phyloP scores from a whole-genome alignment of 2,797 vertebrate species.

The Acridotheres tristis region DNA sequence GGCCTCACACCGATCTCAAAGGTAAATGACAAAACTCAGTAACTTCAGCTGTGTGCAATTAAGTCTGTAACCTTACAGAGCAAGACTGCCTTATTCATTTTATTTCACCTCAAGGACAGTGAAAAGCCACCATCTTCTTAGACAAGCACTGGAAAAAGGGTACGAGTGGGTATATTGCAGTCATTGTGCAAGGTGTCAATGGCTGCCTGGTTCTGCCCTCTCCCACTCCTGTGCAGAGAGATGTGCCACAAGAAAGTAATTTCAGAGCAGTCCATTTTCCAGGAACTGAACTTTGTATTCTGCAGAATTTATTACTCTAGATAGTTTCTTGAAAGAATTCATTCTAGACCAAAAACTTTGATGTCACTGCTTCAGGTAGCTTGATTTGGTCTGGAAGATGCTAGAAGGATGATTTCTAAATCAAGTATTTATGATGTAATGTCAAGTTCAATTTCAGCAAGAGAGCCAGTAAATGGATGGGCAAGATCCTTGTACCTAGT shows the following conservation, averaged over 20 bases:
- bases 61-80: background rate
- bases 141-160: background rate
- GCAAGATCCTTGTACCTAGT: background rate
- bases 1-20: background rate
- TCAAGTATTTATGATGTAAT: background rate
- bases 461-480: background rate
- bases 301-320: background rate
- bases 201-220: background rate
- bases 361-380: background rate
- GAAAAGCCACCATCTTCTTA: background rate
- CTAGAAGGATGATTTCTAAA: background rate
- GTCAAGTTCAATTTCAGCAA: background rate
- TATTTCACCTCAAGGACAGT: background rate
- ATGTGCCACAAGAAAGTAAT: background rate
- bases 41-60: background rate
- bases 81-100: background rate
- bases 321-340: background rate
- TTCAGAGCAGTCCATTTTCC: background rate
- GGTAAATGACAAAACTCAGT: background rate
- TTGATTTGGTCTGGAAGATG: background rate
- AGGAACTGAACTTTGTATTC: background rate
- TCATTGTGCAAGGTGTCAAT: background rate
- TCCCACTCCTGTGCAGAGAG: background rate
- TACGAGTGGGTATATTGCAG: background rate
- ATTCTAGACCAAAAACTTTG: background rate